phyloP scores from a whole-genome alignment of 2,797 vertebrate species.

The Smutsia temminckii region DNA sequence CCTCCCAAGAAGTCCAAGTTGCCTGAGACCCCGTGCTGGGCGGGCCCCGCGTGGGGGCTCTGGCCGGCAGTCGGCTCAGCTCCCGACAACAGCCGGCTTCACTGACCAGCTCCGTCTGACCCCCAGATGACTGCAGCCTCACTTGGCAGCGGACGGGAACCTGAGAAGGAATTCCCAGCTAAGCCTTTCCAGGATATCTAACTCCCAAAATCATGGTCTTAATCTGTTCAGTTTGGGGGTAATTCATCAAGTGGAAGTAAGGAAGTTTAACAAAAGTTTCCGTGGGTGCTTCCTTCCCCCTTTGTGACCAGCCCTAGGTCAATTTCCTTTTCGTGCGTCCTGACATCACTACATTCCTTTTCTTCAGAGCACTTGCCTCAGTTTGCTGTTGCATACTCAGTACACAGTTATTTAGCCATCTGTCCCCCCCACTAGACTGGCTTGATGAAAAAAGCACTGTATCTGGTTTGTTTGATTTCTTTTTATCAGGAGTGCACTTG shows the following conservation, averaged over 20 bases:
- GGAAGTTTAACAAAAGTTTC: background rate
- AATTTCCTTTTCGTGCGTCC: background rate
- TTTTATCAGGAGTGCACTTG: background rate
- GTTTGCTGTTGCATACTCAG: background rate
- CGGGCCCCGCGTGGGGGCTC: background rate
- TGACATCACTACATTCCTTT: background rate
- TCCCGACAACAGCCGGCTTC: background rate
- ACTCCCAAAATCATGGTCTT: background rate
- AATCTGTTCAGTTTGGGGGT: background rate
- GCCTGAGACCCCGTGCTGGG: background rate
- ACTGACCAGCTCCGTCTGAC: too few relatives aligned
- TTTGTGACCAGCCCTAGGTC: background rate
- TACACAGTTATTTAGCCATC: background rate
- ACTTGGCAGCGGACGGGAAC: background rate
- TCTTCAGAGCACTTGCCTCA: background rate
- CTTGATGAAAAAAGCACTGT: background rate
- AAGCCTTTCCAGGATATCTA: background rate
- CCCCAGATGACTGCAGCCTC: background rate
- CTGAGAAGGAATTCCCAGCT: background rate
- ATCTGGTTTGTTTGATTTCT: background rate
- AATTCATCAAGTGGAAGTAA: background rate
- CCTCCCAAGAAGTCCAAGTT: background rate
- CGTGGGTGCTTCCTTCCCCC: background rate
- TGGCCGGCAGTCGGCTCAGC: background rate
- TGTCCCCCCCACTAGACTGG: background rate